These are phyloP conservation scores for Iguana delicatissima DNA, from an alignment of 2,797 vertebrate genomes.

Conservation along the genomic window DNA sequence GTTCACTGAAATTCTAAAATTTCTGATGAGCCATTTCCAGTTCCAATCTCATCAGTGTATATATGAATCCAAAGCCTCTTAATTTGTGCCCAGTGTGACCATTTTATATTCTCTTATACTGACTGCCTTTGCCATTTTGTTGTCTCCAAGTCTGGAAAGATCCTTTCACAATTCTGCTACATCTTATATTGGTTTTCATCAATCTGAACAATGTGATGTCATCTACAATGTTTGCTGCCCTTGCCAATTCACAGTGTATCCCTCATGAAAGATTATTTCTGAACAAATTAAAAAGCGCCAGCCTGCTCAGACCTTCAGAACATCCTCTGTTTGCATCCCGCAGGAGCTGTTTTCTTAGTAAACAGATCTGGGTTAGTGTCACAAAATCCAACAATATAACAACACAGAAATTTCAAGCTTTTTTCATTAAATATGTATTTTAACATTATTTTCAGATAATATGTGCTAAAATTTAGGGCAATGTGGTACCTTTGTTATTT, in stretches of 20 bases:
- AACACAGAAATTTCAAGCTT: background rate
- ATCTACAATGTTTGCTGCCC: background rate
- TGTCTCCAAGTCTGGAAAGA: background rate
- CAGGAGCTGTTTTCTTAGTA: background rate
- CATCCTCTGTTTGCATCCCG: background rate
- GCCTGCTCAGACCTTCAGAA: background rate
- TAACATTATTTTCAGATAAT: background rate
- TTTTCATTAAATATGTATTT: background rate
- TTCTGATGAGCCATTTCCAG: too few species aligned
- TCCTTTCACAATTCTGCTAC: background rate
- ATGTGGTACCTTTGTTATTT: background rate
- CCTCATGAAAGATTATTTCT: background rate
- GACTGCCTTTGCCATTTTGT: background rate
- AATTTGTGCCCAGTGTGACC: background rate
- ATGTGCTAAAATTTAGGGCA: slow-evolving; percentile 12
- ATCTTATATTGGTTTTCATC: background rate
- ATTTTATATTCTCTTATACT: background rate
- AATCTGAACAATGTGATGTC: background rate
- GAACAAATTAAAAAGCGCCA: background rate
- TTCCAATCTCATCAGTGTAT: background rate
- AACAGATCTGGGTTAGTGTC: background rate
- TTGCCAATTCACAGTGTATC: background rate
- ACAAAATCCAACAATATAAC: background rate
- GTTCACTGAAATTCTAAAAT: background rate
- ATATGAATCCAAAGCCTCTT: background rate